Base-by-base conservation (phyloP, 1,140 invertebrate species). In the Sinonovacula constricta region DNA sequence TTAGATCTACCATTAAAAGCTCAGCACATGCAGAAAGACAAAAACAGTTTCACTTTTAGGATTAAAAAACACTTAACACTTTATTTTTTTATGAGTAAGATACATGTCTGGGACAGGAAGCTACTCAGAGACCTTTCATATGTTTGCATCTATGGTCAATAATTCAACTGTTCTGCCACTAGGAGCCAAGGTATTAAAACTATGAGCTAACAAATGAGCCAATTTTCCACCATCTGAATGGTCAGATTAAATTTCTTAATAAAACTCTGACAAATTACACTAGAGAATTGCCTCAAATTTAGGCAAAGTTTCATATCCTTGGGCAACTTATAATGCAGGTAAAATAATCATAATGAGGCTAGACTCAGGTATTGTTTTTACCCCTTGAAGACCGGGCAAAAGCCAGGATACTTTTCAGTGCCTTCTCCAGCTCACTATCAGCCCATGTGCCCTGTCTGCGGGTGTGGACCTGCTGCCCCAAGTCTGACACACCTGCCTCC, bases 391-490 rank as follows among this genome's bases (percentile, higher is more conserved):
- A 81, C 80, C 83, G 90, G 31, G 84, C 83, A 87, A 88, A 91
- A 33, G 81, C 84, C 10, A 89, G 74, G 14, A 89, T 88, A 90
- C 91, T 85, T 90, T 92, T 93, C 0, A 94, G 81, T 0, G 93
- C 86, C 63, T 90, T 89, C 88, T 94, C 94, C 66, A 92, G 87
- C 60, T 93, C 91, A 79, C 92, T 92, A 83, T 93, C 92, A 18
- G 92, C 90, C 92, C 93, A 93, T 22, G 89, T 92, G 30, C 92
- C 92, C 57, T 90, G 87, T n/a, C 91, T 81, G 30, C 79, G 83
- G 54, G 83, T 88, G 60, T 77, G 79, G 15, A 84, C 81, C 26
- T 78, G 63, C 45, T 80, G 77, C 14, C 72, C 74, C 36, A 78
- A 12, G 24, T 76, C 77, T n/a, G 78, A 69, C 22, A 68, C 71